These are phyloP conservation scores for Apogon hyalosoma DNA, from an alignment of 2,797 vertebrate species.

Conservation along the genomic window DNA sequence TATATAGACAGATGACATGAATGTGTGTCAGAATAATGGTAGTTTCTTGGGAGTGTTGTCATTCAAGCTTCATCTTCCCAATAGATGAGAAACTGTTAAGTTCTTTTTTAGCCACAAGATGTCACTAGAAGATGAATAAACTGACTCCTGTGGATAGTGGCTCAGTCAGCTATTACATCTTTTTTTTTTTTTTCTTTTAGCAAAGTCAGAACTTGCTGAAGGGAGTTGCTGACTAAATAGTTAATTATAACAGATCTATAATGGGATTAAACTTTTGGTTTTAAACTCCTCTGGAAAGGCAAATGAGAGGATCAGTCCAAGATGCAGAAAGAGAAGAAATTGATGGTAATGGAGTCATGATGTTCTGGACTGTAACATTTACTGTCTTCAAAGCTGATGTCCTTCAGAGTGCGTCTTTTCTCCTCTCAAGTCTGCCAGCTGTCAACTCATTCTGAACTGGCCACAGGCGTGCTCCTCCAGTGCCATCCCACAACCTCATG, in stretches of 20 bases:
- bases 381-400: slow-evolving; percentile 49
- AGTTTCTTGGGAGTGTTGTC: neutral
- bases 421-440: slow-evolving; percentile 55
- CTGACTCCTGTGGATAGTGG: neutral
- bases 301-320: slow-evolving; percentile 12
- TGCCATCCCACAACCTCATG: slow-evolving; percentile 47
- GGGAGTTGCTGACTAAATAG: slow-evolving; percentile 1
- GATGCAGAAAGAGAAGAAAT: slow-evolving; percentile 30
- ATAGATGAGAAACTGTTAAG: neutral
- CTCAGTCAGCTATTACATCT: neutral
- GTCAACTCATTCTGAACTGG: slow-evolving; percentile 46
- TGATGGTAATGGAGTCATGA: slow-evolving; percentile 51
- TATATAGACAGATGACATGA: too few species aligned
- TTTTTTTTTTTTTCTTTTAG: neutral
- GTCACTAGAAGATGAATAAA: slow-evolving; percentile 48
- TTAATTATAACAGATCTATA: slow-evolving; percentile 6
- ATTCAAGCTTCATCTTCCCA: neutral
- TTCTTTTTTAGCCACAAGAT: slow-evolving; percentile 63
- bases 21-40: neutral
- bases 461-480: slow-evolving; percentile 48
- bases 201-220: neutral
- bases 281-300: neutral
- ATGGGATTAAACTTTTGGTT: neutral
- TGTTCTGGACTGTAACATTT: slow-evolving; percentile 38
- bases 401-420: slow-evolving; percentile 30